Percentiles rank a stretch among this genome's conserved stretches.
Conservation (phyloP, 2,113 vertebrate genomes). For the Butorides virescens region DNA sequence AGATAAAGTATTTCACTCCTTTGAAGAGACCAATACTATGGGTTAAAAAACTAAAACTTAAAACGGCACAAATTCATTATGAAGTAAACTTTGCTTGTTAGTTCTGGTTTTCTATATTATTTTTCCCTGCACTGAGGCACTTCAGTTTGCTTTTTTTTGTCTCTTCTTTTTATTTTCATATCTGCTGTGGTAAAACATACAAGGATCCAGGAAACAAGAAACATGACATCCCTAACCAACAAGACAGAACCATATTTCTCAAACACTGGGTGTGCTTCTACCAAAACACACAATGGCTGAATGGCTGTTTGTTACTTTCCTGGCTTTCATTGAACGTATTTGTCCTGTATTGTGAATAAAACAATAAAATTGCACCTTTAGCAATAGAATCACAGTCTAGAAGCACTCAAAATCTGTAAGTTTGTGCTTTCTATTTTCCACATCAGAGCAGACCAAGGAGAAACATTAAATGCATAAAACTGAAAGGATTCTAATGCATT, state of each 20-base stretch:
- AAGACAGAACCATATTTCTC: background rate
- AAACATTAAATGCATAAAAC: constrained; percentile 24
- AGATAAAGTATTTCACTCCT: constrained; percentile 81
- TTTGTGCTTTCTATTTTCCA: constrained; percentile 3
- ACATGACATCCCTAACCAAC: background rate
- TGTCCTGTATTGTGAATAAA: background rate
- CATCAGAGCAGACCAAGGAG: background rate
- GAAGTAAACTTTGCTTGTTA: constrained; percentile 20
- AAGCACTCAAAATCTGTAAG: background rate
- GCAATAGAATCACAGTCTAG: background rate
- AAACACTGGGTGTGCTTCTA: background rate
- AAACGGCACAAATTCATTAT: constrained; percentile 43
- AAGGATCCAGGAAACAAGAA: background rate
- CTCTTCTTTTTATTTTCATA: background rate
- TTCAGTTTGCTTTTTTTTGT: background rate
- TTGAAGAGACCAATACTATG: constrained; percentile 73
- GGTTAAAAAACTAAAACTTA: constrained; percentile 54
- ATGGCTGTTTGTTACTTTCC: background rate
- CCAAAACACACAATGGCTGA: background rate
- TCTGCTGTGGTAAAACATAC: background rate
- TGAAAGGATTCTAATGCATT: constrained; percentile 8
- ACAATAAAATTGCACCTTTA: background rate
- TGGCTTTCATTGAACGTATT: background rate
- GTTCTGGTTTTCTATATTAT: background rate
- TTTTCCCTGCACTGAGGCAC: background rate